Percentiles rank a stretch among this genome's conserved stretches.
These are phyloP conservation scores for Cryptophagus acutangulus DNA, from an alignment of 2,888 invertebrate species.

Conservation along the genomic window DNA sequence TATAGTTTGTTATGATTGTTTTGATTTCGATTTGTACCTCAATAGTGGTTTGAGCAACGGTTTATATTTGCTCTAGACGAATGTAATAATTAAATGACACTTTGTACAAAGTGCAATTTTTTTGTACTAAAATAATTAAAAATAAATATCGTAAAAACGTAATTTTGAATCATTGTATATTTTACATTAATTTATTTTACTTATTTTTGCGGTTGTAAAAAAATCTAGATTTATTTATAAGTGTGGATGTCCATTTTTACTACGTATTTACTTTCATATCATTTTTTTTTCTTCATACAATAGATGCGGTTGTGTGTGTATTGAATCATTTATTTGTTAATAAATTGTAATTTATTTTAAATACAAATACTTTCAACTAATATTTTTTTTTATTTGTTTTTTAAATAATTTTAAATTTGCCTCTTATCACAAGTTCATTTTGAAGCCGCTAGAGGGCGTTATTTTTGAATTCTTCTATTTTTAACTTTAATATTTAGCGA, in stretches of 20 bases:
- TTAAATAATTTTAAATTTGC: too few relatives aligned
- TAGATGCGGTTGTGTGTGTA: constrained; percentile 34
- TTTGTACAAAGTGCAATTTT: constrained; percentile 32
- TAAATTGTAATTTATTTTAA: constrained; percentile 39
- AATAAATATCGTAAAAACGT: constrained; percentile 26
- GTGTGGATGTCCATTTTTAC: constrained; percentile 27
- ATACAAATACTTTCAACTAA: constrained; percentile 31
- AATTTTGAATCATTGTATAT: constrained; percentile 38
- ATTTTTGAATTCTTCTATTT: too few relatives aligned
- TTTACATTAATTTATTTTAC: constrained; percentile 31
- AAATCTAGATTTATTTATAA: constrained; percentile 24
- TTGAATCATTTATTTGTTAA: constrained; percentile 34
- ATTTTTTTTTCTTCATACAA: constrained; percentile 28
- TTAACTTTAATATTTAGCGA: too few relatives aligned
- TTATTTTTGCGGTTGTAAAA: constrained; percentile 26
- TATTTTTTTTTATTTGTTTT: constrained; percentile 14
- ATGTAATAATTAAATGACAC: constrained; percentile 9
- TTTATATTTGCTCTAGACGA: background rate
- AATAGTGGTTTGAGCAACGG: constrained; percentile 1
- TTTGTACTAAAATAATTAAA: constrained; percentile 31
- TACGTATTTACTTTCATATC: constrained; percentile 13
- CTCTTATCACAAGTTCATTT: too few relatives aligned
- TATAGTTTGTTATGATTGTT: constrained; percentile 18
- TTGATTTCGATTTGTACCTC: constrained; percentile 10
- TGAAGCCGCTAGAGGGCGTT: too few relatives aligned